A percentile compares a stretch with the other conserved stretches of the same genome.
These are phyloP conservation scores for Borostomias antarcticus DNA, from an alignment of 2,797 vertebrate species.

Conservation along the genomic window DNA sequence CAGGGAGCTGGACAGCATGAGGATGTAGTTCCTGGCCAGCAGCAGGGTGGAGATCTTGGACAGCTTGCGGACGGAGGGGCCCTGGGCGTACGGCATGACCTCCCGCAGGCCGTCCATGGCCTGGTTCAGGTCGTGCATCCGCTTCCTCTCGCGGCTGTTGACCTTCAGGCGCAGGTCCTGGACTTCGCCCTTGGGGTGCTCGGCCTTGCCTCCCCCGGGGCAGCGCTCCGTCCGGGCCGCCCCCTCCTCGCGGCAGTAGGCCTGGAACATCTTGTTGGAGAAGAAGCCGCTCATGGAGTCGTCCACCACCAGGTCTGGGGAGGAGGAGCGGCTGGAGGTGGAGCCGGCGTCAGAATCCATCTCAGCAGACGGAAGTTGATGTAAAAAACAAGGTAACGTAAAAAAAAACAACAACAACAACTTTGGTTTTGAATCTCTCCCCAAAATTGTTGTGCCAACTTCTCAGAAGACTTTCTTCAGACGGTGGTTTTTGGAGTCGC, in stretches of 20 bases:
- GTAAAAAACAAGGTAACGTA: not conserved
- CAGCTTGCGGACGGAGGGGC: slow-evolving; percentile 83
- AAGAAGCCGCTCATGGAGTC: slow-evolving; percentile 69
- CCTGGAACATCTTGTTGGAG: slow-evolving; percentile 78
- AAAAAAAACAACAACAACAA: slow-evolving; percentile 7
- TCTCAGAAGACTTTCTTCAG: slow-evolving; percentile 7
- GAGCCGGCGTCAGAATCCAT: slow-evolving; percentile 84
- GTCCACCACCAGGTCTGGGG: slow-evolving; percentile 77
- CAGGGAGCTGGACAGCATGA: slow-evolving; percentile 84
- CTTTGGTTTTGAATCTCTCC: not conserved
- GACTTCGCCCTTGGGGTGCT: slow-evolving; percentile 60
- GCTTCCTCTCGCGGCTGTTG: slow-evolving; percentile 83
- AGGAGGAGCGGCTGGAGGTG: slow-evolving; percentile 79
- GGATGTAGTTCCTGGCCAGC: slow-evolving; percentile 84
- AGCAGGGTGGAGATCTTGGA: slow-evolving; percentile 85
- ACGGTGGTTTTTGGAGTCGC: slow-evolving; percentile 9
- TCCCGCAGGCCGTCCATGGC: slow-evolving; percentile 86
- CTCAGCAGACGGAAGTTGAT: not conserved
- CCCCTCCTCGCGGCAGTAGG: slow-evolving; percentile 63
- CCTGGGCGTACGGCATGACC: slow-evolving; percentile 85
- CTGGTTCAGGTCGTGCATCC: slow-evolving; percentile 86
- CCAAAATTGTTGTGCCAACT: not conserved
- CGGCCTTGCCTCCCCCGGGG: slow-evolving; percentile 47
- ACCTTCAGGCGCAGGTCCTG: slow-evolving; percentile 84
- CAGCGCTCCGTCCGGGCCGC: slow-evolving; percentile 36